phyloP scores from a whole-genome alignment of 2,113 vertebrate species.

The Cynopterus brachyotis region DNA sequence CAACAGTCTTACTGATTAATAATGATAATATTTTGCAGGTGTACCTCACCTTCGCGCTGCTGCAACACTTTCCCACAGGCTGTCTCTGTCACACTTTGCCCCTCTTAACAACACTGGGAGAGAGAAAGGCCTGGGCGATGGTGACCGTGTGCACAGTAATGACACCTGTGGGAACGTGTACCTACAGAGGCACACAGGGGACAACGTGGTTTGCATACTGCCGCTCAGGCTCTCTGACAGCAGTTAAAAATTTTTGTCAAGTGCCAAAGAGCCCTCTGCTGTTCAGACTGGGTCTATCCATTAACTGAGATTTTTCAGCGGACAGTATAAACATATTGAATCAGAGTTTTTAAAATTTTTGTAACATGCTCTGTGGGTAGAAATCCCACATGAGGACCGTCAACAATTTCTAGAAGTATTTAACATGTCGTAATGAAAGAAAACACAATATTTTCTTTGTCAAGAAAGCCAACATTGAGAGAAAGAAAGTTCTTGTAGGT shows the following conservation, averaged over 20 bases:
- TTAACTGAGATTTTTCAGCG: neutral
- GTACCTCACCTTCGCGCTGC: neutral
- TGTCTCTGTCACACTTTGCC: neutral
- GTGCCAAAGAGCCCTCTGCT: slow-evolving; percentile 69
- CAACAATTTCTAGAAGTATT: neutral
- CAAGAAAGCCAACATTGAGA: neutral
- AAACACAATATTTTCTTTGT: neutral
- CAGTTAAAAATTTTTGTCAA: neutral
- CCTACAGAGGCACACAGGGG: accelerated
- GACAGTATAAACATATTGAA: neutral
- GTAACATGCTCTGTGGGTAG: neutral
- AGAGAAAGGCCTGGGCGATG: neutral
- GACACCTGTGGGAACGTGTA: accelerated
- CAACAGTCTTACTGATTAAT: neutral
- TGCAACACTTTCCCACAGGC: neutral
- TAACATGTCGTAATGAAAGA: neutral
- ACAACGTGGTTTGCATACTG: accelerated
- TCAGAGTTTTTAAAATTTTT: neutral
- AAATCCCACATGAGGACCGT: neutral
- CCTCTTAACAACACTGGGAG: neutral
- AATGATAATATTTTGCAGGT: neutral
- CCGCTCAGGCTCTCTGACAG: neutral
- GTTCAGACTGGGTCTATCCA: neutral
- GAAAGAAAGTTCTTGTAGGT: neutral
- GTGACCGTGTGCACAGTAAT: neutral